phyloP scores from a whole-genome alignment of 2,113 vertebrate species.

The Silurus meridionalis region DNA sequence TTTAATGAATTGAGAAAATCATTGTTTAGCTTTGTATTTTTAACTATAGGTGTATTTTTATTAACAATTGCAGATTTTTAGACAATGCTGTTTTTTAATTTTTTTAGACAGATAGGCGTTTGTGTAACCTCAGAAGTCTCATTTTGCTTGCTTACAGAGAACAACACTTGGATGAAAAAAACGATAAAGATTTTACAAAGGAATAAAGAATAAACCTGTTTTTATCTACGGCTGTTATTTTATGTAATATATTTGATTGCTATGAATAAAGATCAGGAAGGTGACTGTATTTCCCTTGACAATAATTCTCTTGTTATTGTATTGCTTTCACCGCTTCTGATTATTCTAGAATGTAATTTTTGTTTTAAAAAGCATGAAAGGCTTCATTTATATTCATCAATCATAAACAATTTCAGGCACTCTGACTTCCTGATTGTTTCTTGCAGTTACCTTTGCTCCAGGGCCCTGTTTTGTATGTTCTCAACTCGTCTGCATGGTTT shows the following conservation, averaged over 20 bases:
- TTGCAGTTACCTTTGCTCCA: neutral
- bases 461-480: neutral
- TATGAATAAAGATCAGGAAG: slow-evolving; percentile 9
- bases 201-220: neutral
- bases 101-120: neutral
- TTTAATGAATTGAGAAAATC: slow-evolving; percentile 15
- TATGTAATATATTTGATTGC: neutral
- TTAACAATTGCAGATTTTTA: neutral
- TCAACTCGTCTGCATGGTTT: neutral
- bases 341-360: neutral
- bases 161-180: neutral
- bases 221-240: neutral
- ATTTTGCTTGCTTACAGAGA: neutral
- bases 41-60: neutral
- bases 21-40: neutral
- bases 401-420: neutral
- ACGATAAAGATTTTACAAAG: neutral
- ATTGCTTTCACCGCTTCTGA: neutral
- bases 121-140: neutral
- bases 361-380: neutral
- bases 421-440: neutral
- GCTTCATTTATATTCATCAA: neutral
- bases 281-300: neutral
- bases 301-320: neutral
- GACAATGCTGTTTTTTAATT: no score